Conservation (phyloP, 2,888 invertebrate genomes). For the Rhagium mordax region DNA sequence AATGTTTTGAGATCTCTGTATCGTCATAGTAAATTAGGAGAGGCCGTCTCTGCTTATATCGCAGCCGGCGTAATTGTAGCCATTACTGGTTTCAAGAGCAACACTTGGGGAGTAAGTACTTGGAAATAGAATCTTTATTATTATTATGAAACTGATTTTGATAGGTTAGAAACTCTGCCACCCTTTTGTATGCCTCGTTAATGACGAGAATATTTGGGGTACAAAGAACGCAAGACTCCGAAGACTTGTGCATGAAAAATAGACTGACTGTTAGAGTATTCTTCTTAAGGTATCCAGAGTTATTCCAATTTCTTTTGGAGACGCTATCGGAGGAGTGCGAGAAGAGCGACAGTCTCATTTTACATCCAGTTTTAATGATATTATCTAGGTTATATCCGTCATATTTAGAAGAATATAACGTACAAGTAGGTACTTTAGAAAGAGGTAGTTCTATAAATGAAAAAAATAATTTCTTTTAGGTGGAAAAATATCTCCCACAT, state of each 20-base stretch:
- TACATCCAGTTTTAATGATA: constrained; percentile 85
- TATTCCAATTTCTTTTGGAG: constrained; percentile 73
- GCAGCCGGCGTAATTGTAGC: constrained; percentile 81
- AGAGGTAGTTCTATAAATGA: neutral
- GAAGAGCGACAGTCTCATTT: constrained; percentile 72
- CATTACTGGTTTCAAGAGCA: constrained; percentile 81
- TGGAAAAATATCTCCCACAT: constrained; percentile 78
- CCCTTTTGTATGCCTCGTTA: constrained; percentile 87
- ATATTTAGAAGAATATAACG: constrained; percentile 78
- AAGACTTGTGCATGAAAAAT: constrained; percentile 76
- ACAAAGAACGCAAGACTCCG: constrained; percentile 74
- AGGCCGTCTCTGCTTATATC: constrained; percentile 79
- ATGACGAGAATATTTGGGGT: constrained; percentile 92
- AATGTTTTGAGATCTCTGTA: constrained; percentile 89
- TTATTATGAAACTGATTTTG: constrained; percentile 43
- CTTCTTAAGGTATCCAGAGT: constrained; percentile 80
- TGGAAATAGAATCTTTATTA: neutral
- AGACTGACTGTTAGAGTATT: constrained; percentile 85
- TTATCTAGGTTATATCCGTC: constrained; percentile 86
- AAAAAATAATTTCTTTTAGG: constrained; percentile 64
- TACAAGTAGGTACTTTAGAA: constrained; percentile 75
- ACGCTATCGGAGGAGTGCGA: constrained; percentile 63
- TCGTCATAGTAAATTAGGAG: constrained; percentile 83
- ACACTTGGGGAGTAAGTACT: constrained; percentile 82
- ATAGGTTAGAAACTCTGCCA: constrained; percentile 89